Evolutionary conservation across 2,113 vertebrate genomes (phyloP).

Genomic region (Perca schrenkii): DNA sequence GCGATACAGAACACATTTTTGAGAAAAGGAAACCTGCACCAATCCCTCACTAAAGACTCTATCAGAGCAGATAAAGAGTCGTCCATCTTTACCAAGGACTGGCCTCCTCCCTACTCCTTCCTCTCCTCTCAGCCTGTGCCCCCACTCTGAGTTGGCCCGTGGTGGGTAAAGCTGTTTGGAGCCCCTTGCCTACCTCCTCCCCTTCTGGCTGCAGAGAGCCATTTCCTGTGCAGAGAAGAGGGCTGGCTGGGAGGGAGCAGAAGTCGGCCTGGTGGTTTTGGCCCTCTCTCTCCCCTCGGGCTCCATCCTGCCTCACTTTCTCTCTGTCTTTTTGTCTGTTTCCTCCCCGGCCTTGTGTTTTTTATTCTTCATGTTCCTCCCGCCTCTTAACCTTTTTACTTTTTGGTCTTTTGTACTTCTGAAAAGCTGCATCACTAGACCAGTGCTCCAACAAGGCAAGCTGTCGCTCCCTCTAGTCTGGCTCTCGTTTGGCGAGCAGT

Average conservation of each 20-base stretch:
- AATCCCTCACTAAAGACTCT: slow-evolving; percentile 21
- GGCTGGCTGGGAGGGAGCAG: slow-evolving; percentile 48
- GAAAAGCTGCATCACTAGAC: slow-evolving; percentile 35
- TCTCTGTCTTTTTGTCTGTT: slow-evolving; percentile 55
- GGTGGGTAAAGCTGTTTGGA: slow-evolving; percentile 66
- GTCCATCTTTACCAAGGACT: slow-evolving; percentile 12
- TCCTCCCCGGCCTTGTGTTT: slow-evolving; percentile 33
- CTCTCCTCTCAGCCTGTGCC: slow-evolving; percentile 11
- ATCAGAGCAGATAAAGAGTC: slow-evolving; percentile 42
- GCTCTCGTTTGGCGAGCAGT: slow-evolving; percentile 20
- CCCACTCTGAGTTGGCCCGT: slow-evolving; percentile 26
- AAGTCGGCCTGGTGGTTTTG: slow-evolving; percentile 48
- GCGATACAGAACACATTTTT: slow-evolving; percentile 14
- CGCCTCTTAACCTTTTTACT: slow-evolving; percentile 44
- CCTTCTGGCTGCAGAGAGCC: slow-evolving; percentile 67
- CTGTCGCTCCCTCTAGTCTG: slow-evolving; percentile 11
- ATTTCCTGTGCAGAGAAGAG: slow-evolving; percentile 67
- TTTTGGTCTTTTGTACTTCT: slow-evolving; percentile 15
- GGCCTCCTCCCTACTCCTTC: slow-evolving; percentile 12
- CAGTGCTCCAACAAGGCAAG: slow-evolving; percentile 24
- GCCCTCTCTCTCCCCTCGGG: slow-evolving; percentile 20
- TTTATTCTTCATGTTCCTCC: neutral
- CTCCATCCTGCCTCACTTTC: slow-evolving; percentile 49
- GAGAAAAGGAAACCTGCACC: slow-evolving; percentile 19
- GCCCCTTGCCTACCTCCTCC: slow-evolving; percentile 28